Conservation (phyloP, 2,113 vertebrate species). For the Rafetus swinhoei region DNA sequence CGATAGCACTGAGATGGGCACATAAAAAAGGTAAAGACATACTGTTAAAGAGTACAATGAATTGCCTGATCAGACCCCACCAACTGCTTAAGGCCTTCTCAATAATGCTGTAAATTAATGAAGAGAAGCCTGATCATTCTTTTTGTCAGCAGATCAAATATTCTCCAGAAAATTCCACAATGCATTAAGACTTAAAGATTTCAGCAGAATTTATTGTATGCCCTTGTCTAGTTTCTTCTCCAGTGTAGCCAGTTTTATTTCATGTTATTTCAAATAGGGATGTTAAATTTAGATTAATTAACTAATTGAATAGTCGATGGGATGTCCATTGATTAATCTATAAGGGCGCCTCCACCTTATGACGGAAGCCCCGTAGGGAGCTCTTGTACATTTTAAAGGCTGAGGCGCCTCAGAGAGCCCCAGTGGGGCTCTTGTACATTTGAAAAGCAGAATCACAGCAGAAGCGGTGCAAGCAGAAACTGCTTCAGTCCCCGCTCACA, state of each 20-base stretch:
- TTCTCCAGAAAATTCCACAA: background rate
- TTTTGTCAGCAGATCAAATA: background rate
- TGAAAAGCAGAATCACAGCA: no score
- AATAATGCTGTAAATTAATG: background rate
- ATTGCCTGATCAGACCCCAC: background rate
- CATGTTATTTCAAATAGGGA: background rate
- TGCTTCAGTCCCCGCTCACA: no score
- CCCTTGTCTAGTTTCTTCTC: background rate
- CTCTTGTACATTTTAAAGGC: no score
- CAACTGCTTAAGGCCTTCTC: background rate
- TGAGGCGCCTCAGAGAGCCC: no score
- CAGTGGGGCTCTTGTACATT: no score
- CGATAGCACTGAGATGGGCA: background rate
- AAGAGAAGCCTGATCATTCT: background rate
- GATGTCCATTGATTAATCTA: no score
- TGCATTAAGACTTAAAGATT: background rate
- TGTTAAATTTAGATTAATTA: no score
- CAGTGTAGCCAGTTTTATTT: background rate
- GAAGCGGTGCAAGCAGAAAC: no score
- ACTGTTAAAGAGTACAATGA: background rate
- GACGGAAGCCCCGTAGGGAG: no score
- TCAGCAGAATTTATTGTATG: background rate
- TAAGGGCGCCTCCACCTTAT: no score
- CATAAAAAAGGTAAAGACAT: background rate
- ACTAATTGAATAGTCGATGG: no score